These are phyloP conservation scores for Cheumatopsyche charites DNA, from an alignment of 1,140 invertebrate genomes.

Conservation along the genomic window DNA sequence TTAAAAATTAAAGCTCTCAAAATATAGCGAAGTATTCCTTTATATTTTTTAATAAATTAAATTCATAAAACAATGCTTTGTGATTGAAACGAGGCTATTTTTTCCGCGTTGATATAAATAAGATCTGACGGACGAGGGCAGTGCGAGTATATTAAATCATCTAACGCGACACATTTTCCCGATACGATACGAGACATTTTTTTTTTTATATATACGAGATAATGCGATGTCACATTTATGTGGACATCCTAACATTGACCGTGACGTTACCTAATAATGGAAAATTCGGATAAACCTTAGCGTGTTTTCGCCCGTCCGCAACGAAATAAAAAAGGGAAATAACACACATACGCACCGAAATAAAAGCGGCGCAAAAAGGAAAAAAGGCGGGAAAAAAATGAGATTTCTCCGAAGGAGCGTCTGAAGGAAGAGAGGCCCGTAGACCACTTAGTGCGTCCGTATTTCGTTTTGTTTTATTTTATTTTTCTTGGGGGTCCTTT, in stretches of 20 bases:
- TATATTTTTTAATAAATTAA: too few relatives aligned
- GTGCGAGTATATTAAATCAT: too few relatives aligned
- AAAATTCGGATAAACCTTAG: slow-evolving; percentile 34
- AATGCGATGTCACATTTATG: slow-evolving; percentile 28
- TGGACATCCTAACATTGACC: slow-evolving; percentile 22
- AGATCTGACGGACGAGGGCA: too few relatives aligned
- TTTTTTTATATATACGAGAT: slow-evolving; percentile 5
- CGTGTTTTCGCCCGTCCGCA: slow-evolving; percentile 15
- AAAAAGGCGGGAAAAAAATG: slow-evolving; percentile 29
- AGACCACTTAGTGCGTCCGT: slow-evolving; percentile 19
- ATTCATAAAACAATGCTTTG: too few relatives aligned
- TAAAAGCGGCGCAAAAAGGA: slow-evolving; percentile 3
- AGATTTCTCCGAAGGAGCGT: slow-evolving; percentile 18
- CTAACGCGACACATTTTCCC: too few relatives aligned
- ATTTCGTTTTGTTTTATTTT: slow-evolving; percentile 9
- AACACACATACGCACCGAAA: not conserved
- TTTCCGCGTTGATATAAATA: too few relatives aligned
- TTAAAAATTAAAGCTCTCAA: not conserved
- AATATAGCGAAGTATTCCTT: too few relatives aligned
- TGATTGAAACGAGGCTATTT: too few relatives aligned
- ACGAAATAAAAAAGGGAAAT: too few relatives aligned
- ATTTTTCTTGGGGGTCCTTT: slow-evolving; percentile 11
- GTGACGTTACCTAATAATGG: slow-evolving; percentile 38
- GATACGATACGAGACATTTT: too few relatives aligned
- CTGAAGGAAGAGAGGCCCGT: slow-evolving; percentile 9